These are phyloP conservation scores for Orestias chungarensis DNA, from an alignment of 2,797 vertebrate genomes.

Conservation along the genomic window DNA sequence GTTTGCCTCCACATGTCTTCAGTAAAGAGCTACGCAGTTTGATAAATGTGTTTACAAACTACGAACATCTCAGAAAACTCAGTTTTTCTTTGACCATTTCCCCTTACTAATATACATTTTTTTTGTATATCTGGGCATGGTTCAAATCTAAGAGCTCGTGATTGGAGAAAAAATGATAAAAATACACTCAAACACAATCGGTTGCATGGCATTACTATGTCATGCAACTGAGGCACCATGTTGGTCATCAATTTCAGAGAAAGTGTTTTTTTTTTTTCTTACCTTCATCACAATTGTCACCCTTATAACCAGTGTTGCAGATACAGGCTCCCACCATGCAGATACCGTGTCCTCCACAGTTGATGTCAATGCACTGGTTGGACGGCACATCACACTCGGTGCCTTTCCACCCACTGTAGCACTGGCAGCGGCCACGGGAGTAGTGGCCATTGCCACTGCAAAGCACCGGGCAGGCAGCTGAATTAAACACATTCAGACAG, in stretches of 20 bases:
- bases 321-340: slow-evolving; percentile 94
- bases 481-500: slow-evolving; percentile 5
- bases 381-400: slow-evolving; percentile 93
- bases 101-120: not conserved
- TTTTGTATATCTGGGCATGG: too few species aligned
- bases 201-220: not conserved
- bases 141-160: too few species aligned
- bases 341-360: slow-evolving; percentile 94
- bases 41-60: not conserved
- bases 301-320: slow-evolving; percentile 96
- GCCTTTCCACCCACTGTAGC: slow-evolving; percentile 98
- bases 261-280: slow-evolving; percentile 41
- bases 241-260: too few species aligned
- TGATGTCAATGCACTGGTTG: slow-evolving; percentile 94
- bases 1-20: not conserved
- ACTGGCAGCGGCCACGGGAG: slow-evolving; percentile 95
- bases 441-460: slow-evolving; percentile 98
- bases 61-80: not conserved
- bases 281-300: slow-evolving; percentile 98
- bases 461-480: slow-evolving; percentile 94
- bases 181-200: not conserved
- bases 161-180: too few species aligned
- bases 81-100: not conserved
- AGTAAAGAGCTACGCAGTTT: not conserved
- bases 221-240: too few species aligned